These are phyloP conservation scores for Periophthalmus modestus DNA, from an alignment of 2,113 vertebrate genomes.

Conservation along the genomic window DNA sequence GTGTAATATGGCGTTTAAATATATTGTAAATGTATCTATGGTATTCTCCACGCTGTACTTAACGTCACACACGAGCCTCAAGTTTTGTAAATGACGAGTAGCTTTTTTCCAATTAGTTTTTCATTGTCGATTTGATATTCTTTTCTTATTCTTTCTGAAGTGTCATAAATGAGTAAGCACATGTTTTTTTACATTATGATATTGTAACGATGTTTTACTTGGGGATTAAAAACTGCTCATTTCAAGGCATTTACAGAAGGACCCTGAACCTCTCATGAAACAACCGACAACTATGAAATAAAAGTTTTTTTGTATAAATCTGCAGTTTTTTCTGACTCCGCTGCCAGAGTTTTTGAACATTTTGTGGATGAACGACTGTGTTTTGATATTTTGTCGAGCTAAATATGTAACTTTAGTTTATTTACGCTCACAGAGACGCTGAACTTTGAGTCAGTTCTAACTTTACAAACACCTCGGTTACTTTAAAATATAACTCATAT, in stretches of 20 bases:
- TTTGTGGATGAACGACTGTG: no score
- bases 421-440: no score
- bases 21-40: constrained; percentile 3
- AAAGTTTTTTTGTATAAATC: constrained; percentile 55
- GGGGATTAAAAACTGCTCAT: not conserved
- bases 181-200: not conserved
- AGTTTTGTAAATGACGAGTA: not conserved
- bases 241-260: not conserved
- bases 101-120: not conserved
- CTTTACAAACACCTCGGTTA: no score
- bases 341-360: no score
- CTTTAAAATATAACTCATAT: no score
- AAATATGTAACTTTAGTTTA: no score
- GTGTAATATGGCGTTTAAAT: not conserved
- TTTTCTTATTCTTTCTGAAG: not conserved
- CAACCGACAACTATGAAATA: constrained; percentile 34
- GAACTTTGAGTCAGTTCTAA: no score
- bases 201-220: not conserved
- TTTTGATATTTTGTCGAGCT: no score
- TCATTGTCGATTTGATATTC: not conserved
- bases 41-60: not conserved
- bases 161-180: not conserved
- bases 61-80: not conserved
- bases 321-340: constrained; percentile 2
- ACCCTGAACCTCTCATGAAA: not conserved